These are phyloP conservation scores for Pelecanoides urinatrix DNA, from an alignment of 2,113 vertebrate genomes.

Conservation along the genomic window DNA sequence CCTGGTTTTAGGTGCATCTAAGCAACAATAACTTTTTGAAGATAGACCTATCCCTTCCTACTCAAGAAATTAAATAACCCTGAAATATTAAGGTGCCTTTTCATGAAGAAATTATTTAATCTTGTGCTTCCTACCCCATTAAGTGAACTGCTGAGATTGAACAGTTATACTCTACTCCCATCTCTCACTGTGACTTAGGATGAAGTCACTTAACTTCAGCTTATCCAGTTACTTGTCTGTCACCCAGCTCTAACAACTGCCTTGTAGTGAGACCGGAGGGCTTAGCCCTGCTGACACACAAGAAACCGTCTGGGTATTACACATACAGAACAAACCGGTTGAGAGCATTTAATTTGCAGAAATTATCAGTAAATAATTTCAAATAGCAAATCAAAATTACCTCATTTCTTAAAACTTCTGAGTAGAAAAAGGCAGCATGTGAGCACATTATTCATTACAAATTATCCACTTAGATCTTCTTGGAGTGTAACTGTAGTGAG, in stretches of 20 bases:
- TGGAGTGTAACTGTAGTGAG: not conserved
- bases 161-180: not conserved
- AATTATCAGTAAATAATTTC: not conserved
- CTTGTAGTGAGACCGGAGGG: not conserved
- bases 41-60: not conserved
- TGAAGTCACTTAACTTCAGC: not conserved
- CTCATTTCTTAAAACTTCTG: not conserved
- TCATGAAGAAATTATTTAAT: not conserved
- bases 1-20: not conserved
- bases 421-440: not conserved
- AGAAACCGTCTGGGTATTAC: not conserved
- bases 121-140: not conserved
- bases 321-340: not conserved
- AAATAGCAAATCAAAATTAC: not conserved
- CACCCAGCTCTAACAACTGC: not conserved
- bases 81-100: not conserved
- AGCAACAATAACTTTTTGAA: not conserved
- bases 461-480: not conserved
- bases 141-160: not conserved
- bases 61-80: not conserved
- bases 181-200: not conserved
- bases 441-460: not conserved
- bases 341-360: not conserved
- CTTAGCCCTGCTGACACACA: not conserved
- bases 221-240: not conserved